These are phyloP conservation scores for Chloropsis hardwickii DNA, from an alignment of 2,113 vertebrate species.

Conservation along the genomic window DNA sequence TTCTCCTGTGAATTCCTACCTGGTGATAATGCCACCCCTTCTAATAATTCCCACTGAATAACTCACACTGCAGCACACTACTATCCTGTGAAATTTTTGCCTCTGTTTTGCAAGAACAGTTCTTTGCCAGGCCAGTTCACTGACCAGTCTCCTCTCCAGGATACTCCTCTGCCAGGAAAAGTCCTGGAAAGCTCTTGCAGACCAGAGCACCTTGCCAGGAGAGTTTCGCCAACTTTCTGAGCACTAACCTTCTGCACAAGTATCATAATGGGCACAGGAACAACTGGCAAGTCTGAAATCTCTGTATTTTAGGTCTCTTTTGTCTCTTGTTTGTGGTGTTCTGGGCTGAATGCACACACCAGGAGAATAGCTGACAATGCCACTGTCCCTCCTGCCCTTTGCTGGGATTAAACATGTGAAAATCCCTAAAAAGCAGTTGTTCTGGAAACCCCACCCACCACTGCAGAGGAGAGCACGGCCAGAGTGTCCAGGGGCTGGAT, in stretches of 20 bases:
- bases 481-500: neutral
- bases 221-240: neutral
- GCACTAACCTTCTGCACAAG: neutral
- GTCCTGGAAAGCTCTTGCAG: neutral
- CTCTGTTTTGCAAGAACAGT: neutral
- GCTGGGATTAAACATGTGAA: fast-evolving
- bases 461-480: neutral
- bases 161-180: neutral
- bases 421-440: neutral
- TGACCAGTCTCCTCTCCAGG: neutral
- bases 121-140: neutral
- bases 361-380: neutral
- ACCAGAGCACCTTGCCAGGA: neutral
- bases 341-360: neutral
- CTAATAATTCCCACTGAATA: neutral
- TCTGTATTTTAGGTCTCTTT: neutral
- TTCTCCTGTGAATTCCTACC: neutral
- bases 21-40: neutral
- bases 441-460: neutral
- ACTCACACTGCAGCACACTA: neutral
- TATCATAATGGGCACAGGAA: neutral
- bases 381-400: neutral
- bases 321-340: neutral
- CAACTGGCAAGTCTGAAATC: neutral
- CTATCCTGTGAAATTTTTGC: neutral